Percentiles rank a stretch among this genome's conserved stretches.
These are phyloP conservation scores for Rhyzopertha dominica DNA, from an alignment of 1,140 invertebrate genomes.

Conservation along the genomic window DNA sequence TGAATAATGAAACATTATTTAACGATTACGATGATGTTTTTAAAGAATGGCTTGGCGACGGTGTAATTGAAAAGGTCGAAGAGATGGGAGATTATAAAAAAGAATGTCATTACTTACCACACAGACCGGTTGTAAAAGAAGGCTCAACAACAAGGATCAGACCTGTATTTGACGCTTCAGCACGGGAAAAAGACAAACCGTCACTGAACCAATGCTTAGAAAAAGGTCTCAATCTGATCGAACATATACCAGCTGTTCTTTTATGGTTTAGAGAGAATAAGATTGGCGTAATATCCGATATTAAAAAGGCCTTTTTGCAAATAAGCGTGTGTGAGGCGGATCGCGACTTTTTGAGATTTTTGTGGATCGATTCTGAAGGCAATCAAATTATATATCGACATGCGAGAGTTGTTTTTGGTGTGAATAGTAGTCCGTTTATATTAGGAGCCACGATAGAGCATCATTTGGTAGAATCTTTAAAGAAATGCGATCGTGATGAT, in stretches of 20 bases:
- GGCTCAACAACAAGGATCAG: conserved; percentile 12
- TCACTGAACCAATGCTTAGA: conserved; percentile 8
- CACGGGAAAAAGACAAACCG: conserved; percentile 3
- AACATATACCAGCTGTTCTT: conserved; percentile 40
- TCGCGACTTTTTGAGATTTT: conserved; percentile 35
- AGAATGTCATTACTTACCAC: conserved; percentile 15
- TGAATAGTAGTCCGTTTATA: conserved; percentile 33
- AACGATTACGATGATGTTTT: background rate
- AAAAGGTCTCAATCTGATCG: conserved; percentile 37
- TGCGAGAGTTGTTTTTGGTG: conserved; percentile 31
- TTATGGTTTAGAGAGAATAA: conserved; percentile 38
- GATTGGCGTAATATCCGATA: conserved; percentile 41
- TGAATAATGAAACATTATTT: background rate
- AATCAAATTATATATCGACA: conserved; percentile 27
- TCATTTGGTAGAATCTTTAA: conserved; percentile 13
- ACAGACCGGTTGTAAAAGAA: conserved; percentile 14
- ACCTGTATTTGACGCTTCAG: conserved; percentile 19
- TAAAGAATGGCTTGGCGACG: background rate
- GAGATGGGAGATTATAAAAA: background rate
- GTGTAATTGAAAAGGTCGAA: conserved; percentile 6
- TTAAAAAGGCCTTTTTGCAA: conserved; percentile 44
- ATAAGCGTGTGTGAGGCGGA: conserved; percentile 30
- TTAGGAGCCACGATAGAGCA: conserved; percentile 30
- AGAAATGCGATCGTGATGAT: background rate
- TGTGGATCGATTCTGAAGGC: conserved; percentile 27